phyloP scores from a whole-genome alignment of 1,140 invertebrate genomes.

The fruit fly (Drosophila melanogaster) region Release_6_plus_ISO1_MT NC_004354.4:7835501-7836000 shows the following conservation, averaged over 20 bases:
- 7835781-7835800: conserved; percentile 38
- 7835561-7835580: conserved; percentile 33
- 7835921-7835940: too few species aligned
- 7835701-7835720: conserved; percentile 60
- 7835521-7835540: conserved; percentile 44
- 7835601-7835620: conserved; percentile 7
- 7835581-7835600: conserved; percentile 59
- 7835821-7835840: not conserved
- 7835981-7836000: not conserved
- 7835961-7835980: not conserved
- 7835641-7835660: not conserved
- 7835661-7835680: conserved; percentile 33
- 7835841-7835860: not conserved
- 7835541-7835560: conserved; percentile 21
- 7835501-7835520: conserved; percentile 15
- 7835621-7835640: not conserved
- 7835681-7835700: conserved; percentile 74
- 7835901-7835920: not conserved
- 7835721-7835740: conserved; percentile 12
- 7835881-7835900: too few species aligned
- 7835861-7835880: not conserved
- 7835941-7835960: not conserved
- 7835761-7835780: conserved; percentile 5
- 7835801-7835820: conserved; percentile 11
- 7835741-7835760: conserved; percentile 6